A percentile compares a stretch with the other conserved stretches of the same genome.
Conservation (phyloP, 2,797 vertebrate genomes). For the Acanthurus leucopareius region DNA sequence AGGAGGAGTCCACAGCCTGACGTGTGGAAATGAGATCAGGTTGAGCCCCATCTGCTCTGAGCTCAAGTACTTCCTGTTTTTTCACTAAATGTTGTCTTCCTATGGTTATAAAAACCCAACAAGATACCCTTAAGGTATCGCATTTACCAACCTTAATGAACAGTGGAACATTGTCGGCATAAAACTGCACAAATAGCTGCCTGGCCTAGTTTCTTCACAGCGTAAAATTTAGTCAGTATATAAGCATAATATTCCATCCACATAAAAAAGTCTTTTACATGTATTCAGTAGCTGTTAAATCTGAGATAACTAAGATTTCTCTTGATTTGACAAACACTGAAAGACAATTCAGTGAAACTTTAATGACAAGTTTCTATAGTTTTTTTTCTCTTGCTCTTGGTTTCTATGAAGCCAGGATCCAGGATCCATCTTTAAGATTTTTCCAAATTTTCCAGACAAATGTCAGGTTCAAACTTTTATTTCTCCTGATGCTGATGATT, state of each 20-base stretch:
- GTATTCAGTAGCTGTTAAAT: too few relatives aligned
- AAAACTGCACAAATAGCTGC: too few relatives aligned
- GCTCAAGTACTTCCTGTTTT: conserved; percentile 20
- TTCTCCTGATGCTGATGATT: too few relatives aligned
- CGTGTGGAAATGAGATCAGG: neutral
- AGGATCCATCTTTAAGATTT: neutral
- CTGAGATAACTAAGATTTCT: too few relatives aligned
- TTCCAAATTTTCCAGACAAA: neutral
- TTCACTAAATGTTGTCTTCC: neutral
- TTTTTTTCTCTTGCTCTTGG: neutral
- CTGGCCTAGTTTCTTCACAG: neutral
- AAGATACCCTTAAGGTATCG: neutral
- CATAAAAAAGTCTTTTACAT: too few relatives aligned
- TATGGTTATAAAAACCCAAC: neutral
- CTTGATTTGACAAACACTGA: too few relatives aligned
- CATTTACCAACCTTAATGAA: neutral
- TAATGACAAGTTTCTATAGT: too few relatives aligned
- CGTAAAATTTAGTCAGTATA: neutral
- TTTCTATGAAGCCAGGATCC: neutral
- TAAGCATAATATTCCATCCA: neutral
- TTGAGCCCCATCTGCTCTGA: neutral
- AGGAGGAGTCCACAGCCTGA: neutral
- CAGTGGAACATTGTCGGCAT: too few relatives aligned
- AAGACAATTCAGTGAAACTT: too few relatives aligned
- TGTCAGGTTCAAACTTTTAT: neutral